These are phyloP conservation scores for Trachelus tabidus DNA, from an alignment of 2,888 invertebrate genomes.

Conservation along the genomic window DNA sequence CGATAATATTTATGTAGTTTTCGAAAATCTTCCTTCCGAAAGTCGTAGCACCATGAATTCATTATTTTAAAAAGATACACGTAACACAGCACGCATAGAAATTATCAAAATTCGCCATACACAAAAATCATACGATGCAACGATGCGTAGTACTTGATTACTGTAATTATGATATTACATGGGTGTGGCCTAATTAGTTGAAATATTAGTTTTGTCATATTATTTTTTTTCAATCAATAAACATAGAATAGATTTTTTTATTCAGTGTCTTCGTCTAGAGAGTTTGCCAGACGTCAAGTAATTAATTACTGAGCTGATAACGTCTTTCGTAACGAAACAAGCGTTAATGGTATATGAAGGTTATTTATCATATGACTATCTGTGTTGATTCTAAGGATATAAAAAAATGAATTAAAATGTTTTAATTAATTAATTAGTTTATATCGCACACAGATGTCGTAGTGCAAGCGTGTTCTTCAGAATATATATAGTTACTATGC, in stretches of 20 bases:
- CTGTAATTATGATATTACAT: background rate
- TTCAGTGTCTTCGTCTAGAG: background rate
- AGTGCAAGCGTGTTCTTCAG: background rate
- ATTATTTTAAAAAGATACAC: background rate
- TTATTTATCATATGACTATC: background rate
- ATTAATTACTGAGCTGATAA: background rate
- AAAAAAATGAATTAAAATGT: background rate
- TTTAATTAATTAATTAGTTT: background rate
- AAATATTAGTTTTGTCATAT: background rate
- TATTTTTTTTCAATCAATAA: background rate
- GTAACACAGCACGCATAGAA: background rate
- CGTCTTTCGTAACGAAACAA: background rate
- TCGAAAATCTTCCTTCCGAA: background rate
- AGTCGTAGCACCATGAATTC: background rate
- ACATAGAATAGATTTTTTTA: background rate
- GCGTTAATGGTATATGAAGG: background rate
- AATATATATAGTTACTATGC: background rate
- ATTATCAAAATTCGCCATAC: background rate
- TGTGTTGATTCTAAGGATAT: background rate
- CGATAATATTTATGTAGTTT: background rate
- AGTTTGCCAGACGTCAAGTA: background rate
- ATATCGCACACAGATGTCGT: background rate
- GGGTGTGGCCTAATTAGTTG: background rate
- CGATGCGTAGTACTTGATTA: background rate
- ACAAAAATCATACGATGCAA: background rate